Evolutionary conservation across 2,113 vertebrate species (phyloP).

Genomic region (Ceyx margarethae): DNA sequence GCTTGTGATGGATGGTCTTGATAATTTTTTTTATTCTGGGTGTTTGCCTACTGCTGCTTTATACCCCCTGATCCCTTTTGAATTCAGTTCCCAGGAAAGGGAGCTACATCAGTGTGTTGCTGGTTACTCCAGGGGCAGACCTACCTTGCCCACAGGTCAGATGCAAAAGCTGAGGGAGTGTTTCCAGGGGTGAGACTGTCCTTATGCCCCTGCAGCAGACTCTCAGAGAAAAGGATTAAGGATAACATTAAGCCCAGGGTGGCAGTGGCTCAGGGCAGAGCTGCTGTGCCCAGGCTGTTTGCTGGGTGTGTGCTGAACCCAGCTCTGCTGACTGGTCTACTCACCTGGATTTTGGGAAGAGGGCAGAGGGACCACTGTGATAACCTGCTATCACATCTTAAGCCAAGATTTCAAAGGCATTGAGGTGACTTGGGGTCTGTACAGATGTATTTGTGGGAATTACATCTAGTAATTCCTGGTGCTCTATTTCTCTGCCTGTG

Average conservation of each 20-base stretch:
- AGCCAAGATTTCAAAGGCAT: not conserved
- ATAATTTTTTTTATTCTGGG: not conserved
- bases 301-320: not conserved
- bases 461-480: not conserved
- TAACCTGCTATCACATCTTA: not conserved
- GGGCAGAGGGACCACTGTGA: not conserved
- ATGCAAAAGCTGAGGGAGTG: not conserved
- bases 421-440: not conserved
- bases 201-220: not conserved
- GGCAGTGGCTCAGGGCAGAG: too few relatives aligned
- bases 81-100: not conserved
- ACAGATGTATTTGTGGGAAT: not conserved
- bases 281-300: not conserved
- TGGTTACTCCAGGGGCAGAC: not conserved
- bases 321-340: not conserved
- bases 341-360: not conserved
- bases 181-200: not conserved
- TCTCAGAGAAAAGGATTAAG: not conserved
- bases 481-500: accelerated
- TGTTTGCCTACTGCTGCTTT: not conserved
- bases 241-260: not conserved
- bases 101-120: not conserved
- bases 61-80: not conserved
- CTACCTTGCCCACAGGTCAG: not conserved
- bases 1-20: not conserved